These are phyloP conservation scores for Mus minutoides DNA, from an alignment of 2,797 vertebrate genomes.

Conservation along the genomic window DNA sequence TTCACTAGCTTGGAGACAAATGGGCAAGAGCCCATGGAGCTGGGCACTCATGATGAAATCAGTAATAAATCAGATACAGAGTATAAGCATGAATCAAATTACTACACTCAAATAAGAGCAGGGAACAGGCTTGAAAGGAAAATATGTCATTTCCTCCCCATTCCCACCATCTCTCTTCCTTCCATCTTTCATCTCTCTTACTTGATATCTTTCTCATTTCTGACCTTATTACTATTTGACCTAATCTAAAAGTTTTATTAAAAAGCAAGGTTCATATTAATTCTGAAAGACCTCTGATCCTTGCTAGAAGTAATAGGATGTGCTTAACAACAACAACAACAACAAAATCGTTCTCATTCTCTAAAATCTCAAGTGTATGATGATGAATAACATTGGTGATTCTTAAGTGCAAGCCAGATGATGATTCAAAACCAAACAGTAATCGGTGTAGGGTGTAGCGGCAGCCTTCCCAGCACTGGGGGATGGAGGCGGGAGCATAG, in stretches of 20 bases:
- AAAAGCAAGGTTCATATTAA: conserved; percentile 48
- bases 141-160: conserved; percentile 76
- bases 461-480: background rate
- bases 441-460: no score
- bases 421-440: conserved; percentile 13
- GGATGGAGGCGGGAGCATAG: background rate
- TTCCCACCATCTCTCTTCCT: conserved; percentile 46
- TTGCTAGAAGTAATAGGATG: conserved; percentile 42
- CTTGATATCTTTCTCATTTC: conserved; percentile 61
- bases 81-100: conserved; percentile 84
- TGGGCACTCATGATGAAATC: conserved; percentile 81
- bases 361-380: conserved; percentile 40
- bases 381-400: conserved; percentile 46
- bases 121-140: conserved; percentile 77
- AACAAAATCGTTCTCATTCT: background rate
- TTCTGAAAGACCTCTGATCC: conserved; percentile 43
- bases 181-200: conserved; percentile 54
- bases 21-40: conserved; percentile 77
- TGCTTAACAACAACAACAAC: background rate
- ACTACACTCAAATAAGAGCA: conserved; percentile 78
- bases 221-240: conserved; percentile 20
- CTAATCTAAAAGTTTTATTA: conserved; percentile 53
- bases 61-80: conserved; percentile 83
- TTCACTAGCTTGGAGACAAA: conserved; percentile 83
- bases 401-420: conserved; percentile 5